Evolutionary conservation across 92 coral and sea anemone genomes (phyloP).

Genomic region (Galaxea fascicularis): DNA sequence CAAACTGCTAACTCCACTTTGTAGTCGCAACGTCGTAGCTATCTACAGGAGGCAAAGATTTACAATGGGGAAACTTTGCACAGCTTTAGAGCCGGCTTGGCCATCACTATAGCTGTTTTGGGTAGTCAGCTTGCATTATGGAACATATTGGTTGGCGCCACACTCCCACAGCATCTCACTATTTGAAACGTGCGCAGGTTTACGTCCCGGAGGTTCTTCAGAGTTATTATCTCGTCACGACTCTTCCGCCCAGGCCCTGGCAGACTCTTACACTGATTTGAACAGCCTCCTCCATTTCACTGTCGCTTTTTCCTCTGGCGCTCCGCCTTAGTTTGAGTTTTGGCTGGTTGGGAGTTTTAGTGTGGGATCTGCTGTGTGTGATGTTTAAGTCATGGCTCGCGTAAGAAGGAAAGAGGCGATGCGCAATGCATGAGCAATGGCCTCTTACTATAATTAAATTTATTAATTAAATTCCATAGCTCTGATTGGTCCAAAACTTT

Average conservation of each 20-base stretch:
- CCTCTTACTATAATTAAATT: not conserved
- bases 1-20: not conserved
- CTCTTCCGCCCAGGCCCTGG: constrained; percentile 17
- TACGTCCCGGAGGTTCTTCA: constrained; percentile 45
- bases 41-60: not conserved
- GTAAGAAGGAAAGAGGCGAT: constrained; percentile 13
- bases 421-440: constrained; percentile 20
- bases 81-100: constrained; percentile 42
- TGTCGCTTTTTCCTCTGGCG: constrained; percentile 23
- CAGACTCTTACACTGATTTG: constrained; percentile 24
- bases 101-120: constrained; percentile 44
- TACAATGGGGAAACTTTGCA: constrained; percentile 48
- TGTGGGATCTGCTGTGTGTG: constrained; percentile 8
- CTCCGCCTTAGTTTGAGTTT: constrained; percentile 9
- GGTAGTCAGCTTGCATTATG: constrained; percentile 52
- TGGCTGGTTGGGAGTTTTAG: not conserved
- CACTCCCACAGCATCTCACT: constrained; percentile 43
- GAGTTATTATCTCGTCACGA: constrained; percentile 26
- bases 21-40: not conserved
- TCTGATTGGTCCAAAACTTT: constrained; percentile 15
- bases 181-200: constrained; percentile 27
- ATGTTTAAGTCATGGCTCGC: constrained; percentile 17
- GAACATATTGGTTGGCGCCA: constrained; percentile 51
- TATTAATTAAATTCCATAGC: constrained; percentile 18
- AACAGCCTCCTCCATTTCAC: constrained; percentile 28